phyloP scores from a whole-genome alignment of 2,888 invertebrate genomes.

The Anaspis maculata region DNA sequence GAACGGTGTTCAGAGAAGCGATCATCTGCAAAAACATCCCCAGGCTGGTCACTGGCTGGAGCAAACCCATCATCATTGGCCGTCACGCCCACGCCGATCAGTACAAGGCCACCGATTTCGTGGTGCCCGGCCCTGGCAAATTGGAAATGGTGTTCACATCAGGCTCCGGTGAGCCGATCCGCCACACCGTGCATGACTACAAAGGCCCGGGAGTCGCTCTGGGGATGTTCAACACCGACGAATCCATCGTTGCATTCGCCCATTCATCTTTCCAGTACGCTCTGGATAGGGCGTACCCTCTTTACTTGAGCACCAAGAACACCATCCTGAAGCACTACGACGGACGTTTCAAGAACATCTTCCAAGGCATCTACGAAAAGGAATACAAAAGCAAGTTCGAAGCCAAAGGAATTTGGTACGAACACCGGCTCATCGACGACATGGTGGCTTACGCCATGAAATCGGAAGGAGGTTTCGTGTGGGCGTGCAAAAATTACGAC shows the following conservation, averaged over 20 bases:
- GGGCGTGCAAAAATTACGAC: slow-evolving; percentile 99
- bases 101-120: slow-evolving; percentile 94
- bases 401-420: slow-evolving; percentile 88
- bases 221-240: slow-evolving; percentile 95
- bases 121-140: slow-evolving; percentile 85
- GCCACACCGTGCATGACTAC: slow-evolving; percentile 74
- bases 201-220: slow-evolving; percentile 85
- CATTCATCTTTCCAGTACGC: slow-evolving; percentile 91
- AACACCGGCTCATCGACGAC: slow-evolving; percentile 96
- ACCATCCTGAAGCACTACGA: slow-evolving; percentile 95
- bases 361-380: slow-evolving; percentile 87
- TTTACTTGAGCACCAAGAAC: slow-evolving; percentile 94
- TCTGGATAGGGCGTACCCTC: slow-evolving; percentile 72
- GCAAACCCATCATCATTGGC: slow-evolving; percentile 94
- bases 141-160: slow-evolving; percentile 79
- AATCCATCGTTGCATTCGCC: slow-evolving; percentile 88
- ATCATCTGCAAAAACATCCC: slow-evolving; percentile 92
- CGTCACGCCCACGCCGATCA: slow-evolving; percentile 98
- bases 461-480: slow-evolving; percentile 96
- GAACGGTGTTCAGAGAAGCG: slow-evolving; percentile 73
- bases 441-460: slow-evolving; percentile 99
- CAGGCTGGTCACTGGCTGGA: slow-evolving; percentile 89
- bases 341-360: slow-evolving; percentile 94
- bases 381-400: slow-evolving; percentile 82
- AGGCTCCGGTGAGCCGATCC: slow-evolving; percentile 52